These are phyloP conservation scores for Blastomussa wellsi DNA, from an alignment of 92 coral and sea anemone species.

Conservation along the genomic window DNA sequence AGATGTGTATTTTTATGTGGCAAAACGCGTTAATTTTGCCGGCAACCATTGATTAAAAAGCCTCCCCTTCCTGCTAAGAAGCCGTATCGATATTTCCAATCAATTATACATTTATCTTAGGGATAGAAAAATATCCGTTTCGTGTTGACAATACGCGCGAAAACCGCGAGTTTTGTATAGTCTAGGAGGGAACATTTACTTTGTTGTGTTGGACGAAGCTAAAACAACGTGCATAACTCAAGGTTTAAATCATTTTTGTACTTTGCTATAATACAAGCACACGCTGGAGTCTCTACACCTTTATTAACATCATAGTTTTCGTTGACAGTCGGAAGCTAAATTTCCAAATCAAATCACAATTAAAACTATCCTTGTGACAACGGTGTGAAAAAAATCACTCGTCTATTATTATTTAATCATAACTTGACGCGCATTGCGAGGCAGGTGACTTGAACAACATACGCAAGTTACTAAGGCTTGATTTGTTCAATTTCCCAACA, in stretches of 20 bases:
- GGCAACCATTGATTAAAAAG: slow-evolving; percentile 31
- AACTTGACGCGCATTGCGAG: slow-evolving; percentile 52
- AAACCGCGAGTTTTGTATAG: slow-evolving; percentile 2
- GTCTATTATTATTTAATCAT: slow-evolving; percentile 53
- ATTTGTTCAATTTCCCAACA: slow-evolving; percentile 43
- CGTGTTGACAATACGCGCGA: not conserved
- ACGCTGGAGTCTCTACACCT: slow-evolving; percentile 35
- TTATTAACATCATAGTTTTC: slow-evolving; percentile 45
- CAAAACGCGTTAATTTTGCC: slow-evolving; percentile 42
- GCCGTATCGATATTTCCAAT: slow-evolving; percentile 28
- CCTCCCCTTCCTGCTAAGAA: slow-evolving; percentile 24
- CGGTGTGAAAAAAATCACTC: slow-evolving; percentile 55
- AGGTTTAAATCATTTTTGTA: slow-evolving; percentile 35
- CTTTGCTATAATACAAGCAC: slow-evolving; percentile 21
- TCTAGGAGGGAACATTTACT: not conserved
- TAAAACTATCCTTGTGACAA: slow-evolving; percentile 62
- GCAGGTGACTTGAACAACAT: slow-evolving; percentile 65
- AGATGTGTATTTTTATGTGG: slow-evolving; percentile 18
- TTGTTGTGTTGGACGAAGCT: not conserved
- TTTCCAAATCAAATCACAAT: slow-evolving; percentile 72
- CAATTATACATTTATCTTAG: slow-evolving; percentile 30
- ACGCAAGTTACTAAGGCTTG: slow-evolving; percentile 42
- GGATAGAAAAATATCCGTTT: slow-evolving; percentile 3
- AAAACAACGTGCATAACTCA: slow-evolving; percentile 24
- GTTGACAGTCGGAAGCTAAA: slow-evolving; percentile 57